Evolutionary conservation across 2,888 invertebrate species (phyloP), one percentile per base, ranked within the genome.

Genomic region (Cheilosia grossa): DNA sequence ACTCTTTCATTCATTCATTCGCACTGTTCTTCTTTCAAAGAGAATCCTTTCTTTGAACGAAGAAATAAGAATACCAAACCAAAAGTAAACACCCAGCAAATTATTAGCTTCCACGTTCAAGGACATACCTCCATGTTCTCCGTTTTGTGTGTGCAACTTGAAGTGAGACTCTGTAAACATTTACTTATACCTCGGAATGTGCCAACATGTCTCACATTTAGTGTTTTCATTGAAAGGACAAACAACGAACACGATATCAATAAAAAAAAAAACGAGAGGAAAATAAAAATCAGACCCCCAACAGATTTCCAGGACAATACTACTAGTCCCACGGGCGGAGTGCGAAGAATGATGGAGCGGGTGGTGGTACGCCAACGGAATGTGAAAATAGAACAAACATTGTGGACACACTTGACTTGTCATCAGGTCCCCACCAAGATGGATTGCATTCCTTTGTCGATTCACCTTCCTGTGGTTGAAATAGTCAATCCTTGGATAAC

Each of bases 141-240:
- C 19, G 2, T 70, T 70, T 21, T 54, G 59, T 54, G n/a, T 51
- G 37, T 21, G 49, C 7, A 70, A 54, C 56, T 54, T 21, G 47
- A 33, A 4, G 66, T 61, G 47, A 51, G 70, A 47, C 40, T 42
- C 30, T 75, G 74, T 67, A 80, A 85, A 85, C 56, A 85, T 80
- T 85, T 79, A 75, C 75, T 75, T 75, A 42, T 64, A 53, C 79
- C 49, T 66, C 53, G 69, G 79, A 83, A 79, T 79, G 82, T 78
- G 56, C 63, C 70, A 83, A 79, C 79, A 79, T 69, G 33, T 80
- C 80, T 70, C 66, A 61, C 83, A 59, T 80, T 80, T 85, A 75
- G 80, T 85, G 72, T 72, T 83, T 85, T 70, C 80, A 85, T 80
- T 85, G 75, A 80, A 85, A 75, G 74, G 70, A 80, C 80, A 80